Base-by-base conservation (phyloP, 2,113 vertebrate species). In the Elachura formosa region DNA sequence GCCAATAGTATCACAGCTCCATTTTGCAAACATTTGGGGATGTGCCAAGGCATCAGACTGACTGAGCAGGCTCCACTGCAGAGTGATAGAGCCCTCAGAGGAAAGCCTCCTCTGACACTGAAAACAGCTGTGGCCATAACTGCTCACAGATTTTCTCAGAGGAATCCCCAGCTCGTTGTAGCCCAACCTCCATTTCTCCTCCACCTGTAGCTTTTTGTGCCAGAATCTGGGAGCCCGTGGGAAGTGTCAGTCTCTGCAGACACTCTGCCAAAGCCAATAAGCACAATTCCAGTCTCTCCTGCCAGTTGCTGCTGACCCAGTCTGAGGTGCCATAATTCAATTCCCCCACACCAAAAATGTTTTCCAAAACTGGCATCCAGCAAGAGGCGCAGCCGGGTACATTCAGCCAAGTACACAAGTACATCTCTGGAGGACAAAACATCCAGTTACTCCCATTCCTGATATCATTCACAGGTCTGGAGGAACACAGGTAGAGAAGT, bases 241-340 rank as follows among this genome's bases (percentile, higher is more conserved):
- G 77, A 66, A 91, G 74, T 52, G 59, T 36, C 49, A 84, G 91
- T 68, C 78, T 43, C 72, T 74, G 76, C 55, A 62, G 55, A 90
- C 21, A 36, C 31, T 38, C 59, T 94, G 74, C 86, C 92, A 90
- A 84, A 85, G 92, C 48, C 91, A 89, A 68, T 63, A 51, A 95
- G 31, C 59, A 72, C 89, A 83, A 71, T 94, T 94, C 72, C 92
- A 82, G 43, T 25, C 89, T 76, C 82, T 77, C 87, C 79, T 92
- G 82, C 59, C 84, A 84, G 28, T 54, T 91, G 41, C 55, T 82
- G 92, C 66, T 89, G 87, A 87, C 56, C 43, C 43, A 66, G 66
- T 51, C 79, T 75, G 45, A 91, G 91, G 56, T 89, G 61, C 68
- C 11, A 2, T 45, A 90, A 94, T 66, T 94, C 84, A 90, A 52